Evolutionary conservation across 2,113 vertebrate genomes (phyloP).

Genomic region (Natator depressus): DNA sequence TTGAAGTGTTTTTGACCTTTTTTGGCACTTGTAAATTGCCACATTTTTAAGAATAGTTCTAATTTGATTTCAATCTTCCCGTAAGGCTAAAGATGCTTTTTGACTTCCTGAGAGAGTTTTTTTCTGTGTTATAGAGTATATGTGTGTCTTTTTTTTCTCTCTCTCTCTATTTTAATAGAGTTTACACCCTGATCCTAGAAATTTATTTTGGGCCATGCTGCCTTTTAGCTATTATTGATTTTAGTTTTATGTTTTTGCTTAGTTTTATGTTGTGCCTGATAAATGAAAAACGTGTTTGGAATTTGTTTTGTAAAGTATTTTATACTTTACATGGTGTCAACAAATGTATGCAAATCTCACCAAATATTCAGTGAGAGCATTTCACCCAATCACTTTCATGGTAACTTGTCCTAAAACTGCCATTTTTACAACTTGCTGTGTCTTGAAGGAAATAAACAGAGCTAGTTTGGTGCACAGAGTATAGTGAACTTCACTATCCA

Average conservation of each 20-base stretch:
- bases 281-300: neutral
- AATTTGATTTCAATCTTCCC: neutral
- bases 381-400: neutral
- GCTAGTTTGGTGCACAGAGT: neutral
- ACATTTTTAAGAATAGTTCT: neutral
- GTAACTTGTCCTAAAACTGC: neutral
- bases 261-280: neutral
- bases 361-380: neutral
- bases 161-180: neutral
- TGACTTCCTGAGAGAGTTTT: neutral
- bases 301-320: neutral
- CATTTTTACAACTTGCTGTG: neutral
- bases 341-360: neutral
- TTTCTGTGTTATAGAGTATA: neutral
- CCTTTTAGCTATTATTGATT: neutral
- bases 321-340: neutral
- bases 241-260: neutral
- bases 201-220: neutral
- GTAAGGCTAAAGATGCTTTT: rapidly evolving
- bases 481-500: neutral
- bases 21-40: neutral
- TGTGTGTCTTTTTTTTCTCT: neutral
- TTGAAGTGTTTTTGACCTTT: neutral
- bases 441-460: neutral
- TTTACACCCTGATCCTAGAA: neutral